A percentile compares a stretch with the other conserved stretches of the same genome.
Evolutionary conservation across 2,888 invertebrate genomes (phyloP).

Genomic region (Trypoxylon attenuatum): DNA sequence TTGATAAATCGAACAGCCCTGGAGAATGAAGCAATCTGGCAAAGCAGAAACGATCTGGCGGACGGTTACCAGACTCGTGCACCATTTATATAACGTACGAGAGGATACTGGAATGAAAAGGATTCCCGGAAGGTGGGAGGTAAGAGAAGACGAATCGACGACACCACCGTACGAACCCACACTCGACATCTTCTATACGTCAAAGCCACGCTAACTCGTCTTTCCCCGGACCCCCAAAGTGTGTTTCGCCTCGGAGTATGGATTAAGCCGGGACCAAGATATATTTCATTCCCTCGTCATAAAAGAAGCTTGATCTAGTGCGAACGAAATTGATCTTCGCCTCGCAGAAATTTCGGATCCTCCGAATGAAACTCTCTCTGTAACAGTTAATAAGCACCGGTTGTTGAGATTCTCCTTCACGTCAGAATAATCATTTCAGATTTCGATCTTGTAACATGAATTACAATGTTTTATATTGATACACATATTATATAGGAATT

Average conservation of each 20-base stretch:
- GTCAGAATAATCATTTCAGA: too few species aligned
- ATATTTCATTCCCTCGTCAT: conserved; percentile 34
- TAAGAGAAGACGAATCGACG: conserved; percentile 72
- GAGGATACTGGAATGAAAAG: conserved; percentile 60
- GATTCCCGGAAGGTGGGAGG: conserved; percentile 63
- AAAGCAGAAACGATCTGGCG: conserved; percentile 51
- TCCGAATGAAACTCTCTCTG: too few species aligned
- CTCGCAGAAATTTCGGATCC: too few species aligned
- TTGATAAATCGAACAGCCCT: conserved; percentile 62
- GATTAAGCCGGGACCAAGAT: conserved; percentile 29
- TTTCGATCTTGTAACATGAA: too few species aligned
- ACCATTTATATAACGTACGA: conserved; percentile 64
- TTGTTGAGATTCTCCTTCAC: too few species aligned
- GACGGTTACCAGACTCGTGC: conserved; percentile 58
- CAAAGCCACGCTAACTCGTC: conserved; percentile 58
- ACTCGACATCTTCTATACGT: conserved; percentile 67
- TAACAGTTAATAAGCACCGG: too few species aligned
- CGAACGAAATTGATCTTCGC: not conserved
- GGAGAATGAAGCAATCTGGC: conserved; percentile 57
- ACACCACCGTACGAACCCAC: conserved; percentile 63
- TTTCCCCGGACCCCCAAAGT: conserved; percentile 35
- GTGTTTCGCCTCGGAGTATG: conserved; percentile 32
- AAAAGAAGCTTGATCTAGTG: conserved; percentile 9
- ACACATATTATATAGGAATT: too few species aligned
- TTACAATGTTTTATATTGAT: too few species aligned